These are phyloP conservation scores for Andrena haemorrhoa DNA, from an alignment of 2,888 invertebrate genomes.

Conservation along the genomic window DNA sequence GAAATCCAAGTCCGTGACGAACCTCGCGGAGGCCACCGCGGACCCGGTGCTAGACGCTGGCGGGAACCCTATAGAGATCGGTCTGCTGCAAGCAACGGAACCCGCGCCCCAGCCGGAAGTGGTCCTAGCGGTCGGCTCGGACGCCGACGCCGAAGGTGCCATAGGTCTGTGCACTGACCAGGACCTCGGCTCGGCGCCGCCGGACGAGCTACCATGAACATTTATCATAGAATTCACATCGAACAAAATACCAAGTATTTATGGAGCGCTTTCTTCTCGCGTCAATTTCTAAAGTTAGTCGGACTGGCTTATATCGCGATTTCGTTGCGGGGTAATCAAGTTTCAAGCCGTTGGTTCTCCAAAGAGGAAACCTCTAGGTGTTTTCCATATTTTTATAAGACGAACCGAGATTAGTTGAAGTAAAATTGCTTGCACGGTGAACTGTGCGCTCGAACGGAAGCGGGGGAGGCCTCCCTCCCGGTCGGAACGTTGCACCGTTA, in stretches of 20 bases:
- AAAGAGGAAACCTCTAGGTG: conserved; percentile 11
- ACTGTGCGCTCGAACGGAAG: background rate
- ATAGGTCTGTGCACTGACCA: conserved; percentile 78
- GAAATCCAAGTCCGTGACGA: conserved; percentile 98
- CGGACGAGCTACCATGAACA: conserved; percentile 79
- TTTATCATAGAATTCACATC: conserved; percentile 12
- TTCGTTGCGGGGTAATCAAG: conserved; percentile 16
- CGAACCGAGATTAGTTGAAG: conserved; percentile 7
- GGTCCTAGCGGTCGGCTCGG: conserved; percentile 78
- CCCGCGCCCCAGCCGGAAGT: conserved; percentile 75
- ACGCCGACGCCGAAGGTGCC: conserved; percentile 83
- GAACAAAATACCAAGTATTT: conserved; percentile 44
- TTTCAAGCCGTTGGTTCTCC: conserved; percentile 26
- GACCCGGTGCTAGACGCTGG: conserved; percentile 92
- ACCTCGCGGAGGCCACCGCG: conserved; percentile 97
- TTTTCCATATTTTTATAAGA: conserved; percentile 47
- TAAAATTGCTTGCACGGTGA: conserved; percentile 19
- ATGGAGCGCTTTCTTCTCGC: conserved; percentile 57
- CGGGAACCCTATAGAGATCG: conserved; percentile 85
- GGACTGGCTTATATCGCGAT: conserved; percentile 36
- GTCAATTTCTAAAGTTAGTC: conserved; percentile 59
- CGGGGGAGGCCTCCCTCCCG: conserved; percentile 20
- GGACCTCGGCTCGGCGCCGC: conserved; percentile 78
- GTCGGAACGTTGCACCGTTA: conserved; percentile 35
- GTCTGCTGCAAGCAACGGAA: conserved; percentile 83